Percentiles rank a stretch among this genome's conserved stretches.
These are phyloP conservation scores for Percopsis omiscomaycus DNA, from an alignment of 2,797 vertebrate species.

Conservation along the genomic window DNA sequence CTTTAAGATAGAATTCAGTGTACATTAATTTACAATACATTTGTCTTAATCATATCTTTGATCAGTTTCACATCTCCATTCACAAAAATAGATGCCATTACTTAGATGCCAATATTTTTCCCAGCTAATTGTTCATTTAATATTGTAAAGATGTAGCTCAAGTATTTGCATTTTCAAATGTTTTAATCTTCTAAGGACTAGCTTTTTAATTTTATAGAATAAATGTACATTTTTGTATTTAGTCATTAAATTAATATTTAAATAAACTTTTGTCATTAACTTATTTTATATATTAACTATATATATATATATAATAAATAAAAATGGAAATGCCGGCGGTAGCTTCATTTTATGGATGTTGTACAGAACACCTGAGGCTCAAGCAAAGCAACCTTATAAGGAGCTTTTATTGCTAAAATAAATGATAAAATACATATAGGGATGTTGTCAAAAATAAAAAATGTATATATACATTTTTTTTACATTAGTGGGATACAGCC, in stretches of 20 bases:
- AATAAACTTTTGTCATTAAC: background rate
- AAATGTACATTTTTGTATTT: slow-evolving; percentile 13
- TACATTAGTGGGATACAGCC: too few relatives aligned
- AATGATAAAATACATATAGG: too few relatives aligned
- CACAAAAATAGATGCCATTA: background rate
- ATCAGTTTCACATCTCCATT: background rate
- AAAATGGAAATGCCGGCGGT: too few relatives aligned
- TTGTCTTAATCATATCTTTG: background rate
- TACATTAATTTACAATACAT: background rate
- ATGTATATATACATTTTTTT: too few relatives aligned
- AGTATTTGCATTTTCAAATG: background rate
- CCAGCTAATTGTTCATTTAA: slow-evolving; percentile 16
- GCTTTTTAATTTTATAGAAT: background rate
- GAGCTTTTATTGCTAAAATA: too few relatives aligned
- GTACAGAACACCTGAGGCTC: too few relatives aligned
- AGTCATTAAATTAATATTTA: background rate
- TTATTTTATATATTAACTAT: too few relatives aligned
- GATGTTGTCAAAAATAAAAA: too few relatives aligned
- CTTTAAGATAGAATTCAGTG: too few relatives aligned
- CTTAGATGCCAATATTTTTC: background rate
- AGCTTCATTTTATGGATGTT: too few relatives aligned
- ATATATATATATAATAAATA: too few relatives aligned
- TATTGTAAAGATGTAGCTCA: slow-evolving; percentile 3
- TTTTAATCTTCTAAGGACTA: slow-evolving; percentile 1
- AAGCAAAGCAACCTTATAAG: too few relatives aligned